A percentile compares a stretch with the other conserved stretches of the same genome.
These are phyloP conservation scores for Hemaris fuciformis DNA, from an alignment of 2,888 invertebrate species.

Conservation along the genomic window DNA sequence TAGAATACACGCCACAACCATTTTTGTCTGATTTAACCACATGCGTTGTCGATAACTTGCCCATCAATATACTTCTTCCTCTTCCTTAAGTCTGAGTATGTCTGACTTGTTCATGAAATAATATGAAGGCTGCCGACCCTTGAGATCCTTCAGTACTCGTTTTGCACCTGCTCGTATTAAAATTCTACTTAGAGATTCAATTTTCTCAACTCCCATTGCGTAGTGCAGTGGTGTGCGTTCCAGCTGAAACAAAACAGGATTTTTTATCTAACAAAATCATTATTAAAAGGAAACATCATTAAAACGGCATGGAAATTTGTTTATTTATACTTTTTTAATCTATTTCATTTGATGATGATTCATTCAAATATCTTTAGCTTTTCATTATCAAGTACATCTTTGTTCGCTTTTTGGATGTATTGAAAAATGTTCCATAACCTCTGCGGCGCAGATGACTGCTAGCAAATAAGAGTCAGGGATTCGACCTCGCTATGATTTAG, in stretches of 20 bases:
- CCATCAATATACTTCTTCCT: conserved; percentile 85
- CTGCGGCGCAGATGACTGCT: too few relatives aligned
- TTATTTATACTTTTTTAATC: too few relatives aligned
- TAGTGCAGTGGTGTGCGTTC: conserved; percentile 94
- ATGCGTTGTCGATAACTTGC: background rate
- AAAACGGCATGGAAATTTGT: too few relatives aligned
- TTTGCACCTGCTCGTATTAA: conserved; percentile 92
- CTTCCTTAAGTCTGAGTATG: conserved; percentile 90
- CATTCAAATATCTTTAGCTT: too few relatives aligned
- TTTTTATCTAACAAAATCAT: too few relatives aligned
- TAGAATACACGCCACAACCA: conserved; percentile 38
- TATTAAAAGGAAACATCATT: background rate
- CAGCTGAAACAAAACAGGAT: conserved; percentile 81
- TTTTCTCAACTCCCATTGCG: conserved; percentile 93
- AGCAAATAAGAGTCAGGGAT: too few relatives aligned
- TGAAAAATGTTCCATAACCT: too few relatives aligned
- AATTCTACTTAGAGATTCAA: conserved; percentile 90
- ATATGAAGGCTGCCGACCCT: conserved; percentile 93
- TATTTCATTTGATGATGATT: too few relatives aligned
- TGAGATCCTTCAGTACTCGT: conserved; percentile 91
- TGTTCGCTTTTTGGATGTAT: too few relatives aligned
- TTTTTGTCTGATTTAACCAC: conserved; percentile 4
- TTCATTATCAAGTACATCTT: too few relatives aligned
- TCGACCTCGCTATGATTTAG: too few relatives aligned
- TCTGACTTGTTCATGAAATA: conserved; percentile 97